Percentiles rank a stretch among this genome's conserved stretches.
Evolutionary conservation across 1,140 invertebrate species (phyloP).

Genomic region (Cyclargus thomasi): DNA sequence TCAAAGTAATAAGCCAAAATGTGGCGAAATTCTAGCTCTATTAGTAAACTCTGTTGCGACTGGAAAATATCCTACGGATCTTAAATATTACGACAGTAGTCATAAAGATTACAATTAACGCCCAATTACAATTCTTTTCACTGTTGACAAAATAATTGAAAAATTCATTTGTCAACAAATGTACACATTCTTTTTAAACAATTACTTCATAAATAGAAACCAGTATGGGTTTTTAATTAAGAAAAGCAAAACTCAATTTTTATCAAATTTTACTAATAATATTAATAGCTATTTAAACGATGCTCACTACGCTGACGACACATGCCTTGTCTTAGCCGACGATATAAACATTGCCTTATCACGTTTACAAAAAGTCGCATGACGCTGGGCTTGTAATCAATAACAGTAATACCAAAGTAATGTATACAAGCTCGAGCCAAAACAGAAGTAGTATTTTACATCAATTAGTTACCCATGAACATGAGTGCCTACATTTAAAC

Average conservation of each 20-base stretch:
- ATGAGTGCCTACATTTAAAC: not conserved
- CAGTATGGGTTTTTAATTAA: not conserved
- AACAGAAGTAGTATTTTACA: no score
- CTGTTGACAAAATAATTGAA: not conserved
- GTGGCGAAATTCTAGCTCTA: not conserved
- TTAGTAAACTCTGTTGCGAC: not conserved
- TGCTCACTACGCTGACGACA: not conserved
- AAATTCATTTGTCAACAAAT: not conserved
- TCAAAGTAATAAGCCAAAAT: no score
- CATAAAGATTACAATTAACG: not conserved
- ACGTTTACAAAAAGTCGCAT: not conserved
- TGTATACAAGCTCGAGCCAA: no score
- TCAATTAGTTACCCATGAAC: no score
- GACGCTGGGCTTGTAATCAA: not conserved
- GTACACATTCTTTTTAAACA: not conserved
- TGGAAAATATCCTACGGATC: not conserved
- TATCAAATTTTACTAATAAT: not conserved
- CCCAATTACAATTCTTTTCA: not conserved
- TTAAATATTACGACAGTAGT: not conserved
- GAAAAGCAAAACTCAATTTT: conserved; percentile 4
- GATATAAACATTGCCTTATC: not conserved
- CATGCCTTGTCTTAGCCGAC: not conserved
- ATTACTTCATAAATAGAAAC: not conserved
- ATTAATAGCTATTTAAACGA: not conserved
- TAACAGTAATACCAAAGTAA: not conserved